Conservation (phyloP, 2,113 vertebrate genomes). For the Erpornis zantholeuca region DNA sequence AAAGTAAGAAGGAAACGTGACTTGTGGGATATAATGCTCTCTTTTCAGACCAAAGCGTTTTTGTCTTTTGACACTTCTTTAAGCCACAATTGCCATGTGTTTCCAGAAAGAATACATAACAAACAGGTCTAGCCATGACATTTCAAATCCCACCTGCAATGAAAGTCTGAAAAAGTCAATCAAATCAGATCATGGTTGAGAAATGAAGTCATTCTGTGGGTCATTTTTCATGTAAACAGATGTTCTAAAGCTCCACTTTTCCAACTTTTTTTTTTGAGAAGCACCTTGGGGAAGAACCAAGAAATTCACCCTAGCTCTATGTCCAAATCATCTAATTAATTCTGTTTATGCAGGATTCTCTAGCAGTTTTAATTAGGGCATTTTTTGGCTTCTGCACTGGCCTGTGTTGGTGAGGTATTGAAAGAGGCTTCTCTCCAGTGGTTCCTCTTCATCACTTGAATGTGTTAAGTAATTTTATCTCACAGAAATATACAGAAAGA, state of each 20-base stretch:
- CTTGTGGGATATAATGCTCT: neutral
- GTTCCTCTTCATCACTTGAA: neutral
- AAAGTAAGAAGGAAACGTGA: neutral
- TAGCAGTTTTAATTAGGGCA: neutral
- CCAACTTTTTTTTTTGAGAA: neutral
- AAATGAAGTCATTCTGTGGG: neutral
- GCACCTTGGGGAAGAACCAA: neutral
- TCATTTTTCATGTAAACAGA: neutral
- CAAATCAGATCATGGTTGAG: neutral
- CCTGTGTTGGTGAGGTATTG: neutral
- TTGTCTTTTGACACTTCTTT: neutral
- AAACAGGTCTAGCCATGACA: neutral
- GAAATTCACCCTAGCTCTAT: neutral
- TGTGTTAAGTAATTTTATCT: neutral
- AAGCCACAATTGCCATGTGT: accelerated
- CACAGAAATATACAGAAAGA: neutral
- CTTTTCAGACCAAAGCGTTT: neutral
- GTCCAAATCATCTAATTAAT: neutral
- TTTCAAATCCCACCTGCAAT: neutral
- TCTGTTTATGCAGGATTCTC: neutral
- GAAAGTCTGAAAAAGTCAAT: neutral
- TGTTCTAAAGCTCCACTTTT: neutral
- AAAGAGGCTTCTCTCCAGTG: neutral
- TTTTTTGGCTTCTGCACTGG: neutral
- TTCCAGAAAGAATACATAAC: neutral